Evolutionary conservation across 2,888 invertebrate genomes (phyloP), one percentile per base, ranked within the genome.

Genomic region (Chesias legatella): DNA sequence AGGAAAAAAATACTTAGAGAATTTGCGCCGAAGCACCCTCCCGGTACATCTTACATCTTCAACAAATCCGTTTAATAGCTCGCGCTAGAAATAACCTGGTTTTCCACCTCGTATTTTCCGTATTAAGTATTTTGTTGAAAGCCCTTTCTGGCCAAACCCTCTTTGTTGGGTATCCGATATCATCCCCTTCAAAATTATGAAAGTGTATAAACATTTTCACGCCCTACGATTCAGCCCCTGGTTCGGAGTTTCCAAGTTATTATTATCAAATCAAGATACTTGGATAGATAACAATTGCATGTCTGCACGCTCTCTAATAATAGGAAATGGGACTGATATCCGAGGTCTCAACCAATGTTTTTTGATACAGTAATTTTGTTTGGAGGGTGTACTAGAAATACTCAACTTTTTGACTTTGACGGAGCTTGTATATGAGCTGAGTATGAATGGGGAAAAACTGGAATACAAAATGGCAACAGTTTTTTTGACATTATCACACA

Each of bases 171-270:
- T 67, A 76, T 80, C 66, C 73, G 78, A 82, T 84, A 80, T 78
- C 75, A 82, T 79, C 84, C 86, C 48, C 86, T 71, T 82, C 76
- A 72, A 82, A 85, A 86, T 86, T 86, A 86, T 86, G 82, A 84
- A 85, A 84, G 80, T 84, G 85, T 86, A 85, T 85, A 83, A 85
- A 88, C 83, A 85, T 85, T 86, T 83, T 85, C 84, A 83, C 86
- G 80, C 85, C 85, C 84, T 66, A 56, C 56, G 56, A 56, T 52
- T 60, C 66, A 60, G 79, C 80, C 82, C 74, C 66, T 73, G 67
- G 73, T 82, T 80, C 73, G 76, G 70, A 75, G 69, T 75, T 81
- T 77, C 73, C 64, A 80, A 77, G 73, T 84, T 85, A 86, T 88
- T 88, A 86, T 86, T 86, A 88, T 88, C 84, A 82, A 88, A 88